A percentile compares a stretch with the other conserved stretches of the same genome.
Evolutionary conservation across 1,140 invertebrate genomes (phyloP).

Genomic region (Microplitis mediator): DNA sequence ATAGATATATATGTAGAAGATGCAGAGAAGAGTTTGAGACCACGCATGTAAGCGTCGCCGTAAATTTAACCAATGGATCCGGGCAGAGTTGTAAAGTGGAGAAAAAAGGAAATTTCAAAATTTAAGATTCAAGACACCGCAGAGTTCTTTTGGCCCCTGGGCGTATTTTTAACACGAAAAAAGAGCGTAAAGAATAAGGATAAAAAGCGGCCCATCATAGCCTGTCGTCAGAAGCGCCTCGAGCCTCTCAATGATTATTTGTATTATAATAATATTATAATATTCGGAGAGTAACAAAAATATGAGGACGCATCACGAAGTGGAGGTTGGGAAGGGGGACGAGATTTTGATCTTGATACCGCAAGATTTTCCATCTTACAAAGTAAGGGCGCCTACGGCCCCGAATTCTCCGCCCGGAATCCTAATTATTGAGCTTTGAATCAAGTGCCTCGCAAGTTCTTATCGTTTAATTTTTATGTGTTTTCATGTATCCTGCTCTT

Average conservation of each 20-base stretch:
- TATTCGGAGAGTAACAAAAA: background rate
- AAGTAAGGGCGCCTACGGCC: too few relatives aligned
- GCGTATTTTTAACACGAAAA: constrained; percentile 29
- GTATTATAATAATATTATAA: constrained; percentile 32
- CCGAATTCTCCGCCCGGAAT: background rate
- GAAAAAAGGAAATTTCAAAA: constrained; percentile 44
- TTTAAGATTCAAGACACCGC: constrained; percentile 49
- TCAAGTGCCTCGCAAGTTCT: background rate
- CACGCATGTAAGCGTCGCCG: constrained; percentile 44
- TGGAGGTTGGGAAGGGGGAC: background rate
- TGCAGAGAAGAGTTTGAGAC: constrained; percentile 19
- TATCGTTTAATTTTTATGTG: background rate
- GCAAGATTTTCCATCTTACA: too few relatives aligned
- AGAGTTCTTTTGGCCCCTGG: constrained; percentile 35
- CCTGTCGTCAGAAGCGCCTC: constrained; percentile 26
- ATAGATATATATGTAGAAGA: too few relatives aligned
- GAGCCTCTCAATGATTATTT: constrained; percentile 27
- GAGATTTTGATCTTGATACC: too few relatives aligned
- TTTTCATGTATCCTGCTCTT: background rate
- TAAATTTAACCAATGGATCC: constrained; percentile 49
- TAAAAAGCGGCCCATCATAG: constrained; percentile 19
- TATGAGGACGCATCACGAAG: background rate
- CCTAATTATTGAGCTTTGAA: background rate
- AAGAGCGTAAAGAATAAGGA: constrained; percentile 18
- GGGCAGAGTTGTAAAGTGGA: constrained; percentile 44